Evolutionary conservation across 2,888 invertebrate genomes (phyloP), one percentile per base, ranked within the genome.

Genomic region (Leptogaster cylindrica): DNA sequence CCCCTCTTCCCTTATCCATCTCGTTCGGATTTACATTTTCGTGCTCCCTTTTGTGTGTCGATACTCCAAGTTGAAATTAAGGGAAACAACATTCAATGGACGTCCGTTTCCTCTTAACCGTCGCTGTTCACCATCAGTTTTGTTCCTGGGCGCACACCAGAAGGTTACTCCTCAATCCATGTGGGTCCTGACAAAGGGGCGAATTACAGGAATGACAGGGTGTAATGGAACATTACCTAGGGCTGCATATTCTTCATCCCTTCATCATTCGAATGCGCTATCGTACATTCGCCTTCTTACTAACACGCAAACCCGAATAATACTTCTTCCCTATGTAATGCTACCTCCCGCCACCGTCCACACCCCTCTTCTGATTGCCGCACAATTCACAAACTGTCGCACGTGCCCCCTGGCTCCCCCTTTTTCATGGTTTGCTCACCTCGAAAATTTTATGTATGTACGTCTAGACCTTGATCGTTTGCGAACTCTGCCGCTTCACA

Each of bases 21-120:
- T n/a, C n/a, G n/a, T n/a, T n/a, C n/a, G n/a, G n/a, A n/a, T n/a
- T n/a, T 20, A 46, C 46, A 46, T 46, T 46, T 1, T 28, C 28
- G 27, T 51, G 27, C 25, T 28, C 51, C 41, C 66, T 70, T 70
- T 58, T 70, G 68, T 68, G 16, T 64, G 58, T 67, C 46, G 63
- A 39, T 58, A 58, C 58, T 58, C 39, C 25, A 41, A 58, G 39
- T 58, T 8, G 23, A 39, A 58, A 58, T 58, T 58, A 58, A 58
- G 39, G 39, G 36, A 41, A 58, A 39, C 20, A 41, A 41, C 58
- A 39, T 23, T 39, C 25, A 36, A 10, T 23, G n/a, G 10, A 27
- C 58, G 58, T 58, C 41, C 52, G 52, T 52, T 52, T 52, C 52
- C 52, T 52, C 52, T 14, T 52, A 5, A 33, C 31, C 44, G 52